phyloP scores from a whole-genome alignment of 2,113 vertebrate species.

The Dinomys branickii region DNA sequence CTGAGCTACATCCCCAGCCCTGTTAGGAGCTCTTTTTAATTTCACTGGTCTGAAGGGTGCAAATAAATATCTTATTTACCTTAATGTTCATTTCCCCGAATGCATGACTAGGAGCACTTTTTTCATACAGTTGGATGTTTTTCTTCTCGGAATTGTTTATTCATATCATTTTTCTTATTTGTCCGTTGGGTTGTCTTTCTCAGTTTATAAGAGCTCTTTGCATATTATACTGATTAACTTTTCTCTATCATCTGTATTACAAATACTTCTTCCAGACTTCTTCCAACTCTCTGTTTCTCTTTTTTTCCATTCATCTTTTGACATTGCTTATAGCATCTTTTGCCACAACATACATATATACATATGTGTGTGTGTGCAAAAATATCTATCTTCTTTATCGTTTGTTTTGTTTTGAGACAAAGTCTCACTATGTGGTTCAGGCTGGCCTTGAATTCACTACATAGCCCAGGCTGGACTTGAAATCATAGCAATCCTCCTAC shows the following conservation, averaged over 20 bases:
- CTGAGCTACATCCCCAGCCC: neutral
- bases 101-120: conserved; percentile 46
- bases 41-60: neutral
- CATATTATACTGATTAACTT: conserved; percentile 31
- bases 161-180: conserved; percentile 44
- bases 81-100: conserved; percentile 46
- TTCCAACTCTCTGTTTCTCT: neutral
- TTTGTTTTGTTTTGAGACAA: neutral
- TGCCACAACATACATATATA: neutral
- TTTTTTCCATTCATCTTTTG: conserved; percentile 1
- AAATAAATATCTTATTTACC: conserved; percentile 39
- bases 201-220: conserved; percentile 54
- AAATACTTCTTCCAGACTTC: conserved; percentile 28
- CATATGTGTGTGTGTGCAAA: neutral
- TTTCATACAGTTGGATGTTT: conserved; percentile 33
- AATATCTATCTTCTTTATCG: neutral
- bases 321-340: conserved; percentile 22
- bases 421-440: neutral
- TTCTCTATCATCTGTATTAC: conserved; percentile 43
- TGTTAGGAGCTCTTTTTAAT: neutral
- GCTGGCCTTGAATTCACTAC: neutral
- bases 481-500: neutral
- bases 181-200: neutral
- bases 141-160: conserved; percentile 21
- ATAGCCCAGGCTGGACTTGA: neutral